Percentiles rank a stretch among this genome's conserved stretches.
Conservation (phyloP, 2,888 invertebrate genomes). For the Tenthredo distinguenda region DNA sequence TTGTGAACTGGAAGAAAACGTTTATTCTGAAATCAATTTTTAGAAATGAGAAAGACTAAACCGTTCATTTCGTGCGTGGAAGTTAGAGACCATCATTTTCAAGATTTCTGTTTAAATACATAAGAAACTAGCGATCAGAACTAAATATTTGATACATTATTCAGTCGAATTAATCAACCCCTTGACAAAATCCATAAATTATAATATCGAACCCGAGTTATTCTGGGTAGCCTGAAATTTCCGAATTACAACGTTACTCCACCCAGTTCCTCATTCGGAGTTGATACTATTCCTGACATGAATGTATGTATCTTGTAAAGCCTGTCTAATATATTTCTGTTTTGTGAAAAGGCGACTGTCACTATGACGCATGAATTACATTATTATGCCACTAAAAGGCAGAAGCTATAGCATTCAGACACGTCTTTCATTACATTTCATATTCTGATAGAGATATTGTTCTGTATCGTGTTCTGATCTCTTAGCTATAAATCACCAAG, state of each 20-base stretch:
- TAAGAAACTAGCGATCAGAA: neutral
- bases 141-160: neutral
- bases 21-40: neutral
- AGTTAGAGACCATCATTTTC: no score
- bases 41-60: neutral
- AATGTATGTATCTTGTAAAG: neutral
- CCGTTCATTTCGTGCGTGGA: neutral
- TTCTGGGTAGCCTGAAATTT: neutral
- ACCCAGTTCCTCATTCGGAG: neutral
- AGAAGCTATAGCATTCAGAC: neutral
- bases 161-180: neutral
- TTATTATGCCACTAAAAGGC: neutral
- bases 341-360: conserved; percentile 42
- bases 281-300: neutral
- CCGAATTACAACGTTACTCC: neutral
- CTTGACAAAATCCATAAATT: neutral
- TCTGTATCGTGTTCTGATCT: neutral
- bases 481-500: neutral
- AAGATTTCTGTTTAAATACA: neutral
- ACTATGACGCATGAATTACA: neutral
- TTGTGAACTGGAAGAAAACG: neutral
- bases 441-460: neutral
- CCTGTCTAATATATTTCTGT: neutral
- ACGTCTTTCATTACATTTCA: neutral
- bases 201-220: neutral